Evolutionary conservation across 2,113 vertebrate species (phyloP).

Genomic region (Gymnobelideus leadbeateri): DNA sequence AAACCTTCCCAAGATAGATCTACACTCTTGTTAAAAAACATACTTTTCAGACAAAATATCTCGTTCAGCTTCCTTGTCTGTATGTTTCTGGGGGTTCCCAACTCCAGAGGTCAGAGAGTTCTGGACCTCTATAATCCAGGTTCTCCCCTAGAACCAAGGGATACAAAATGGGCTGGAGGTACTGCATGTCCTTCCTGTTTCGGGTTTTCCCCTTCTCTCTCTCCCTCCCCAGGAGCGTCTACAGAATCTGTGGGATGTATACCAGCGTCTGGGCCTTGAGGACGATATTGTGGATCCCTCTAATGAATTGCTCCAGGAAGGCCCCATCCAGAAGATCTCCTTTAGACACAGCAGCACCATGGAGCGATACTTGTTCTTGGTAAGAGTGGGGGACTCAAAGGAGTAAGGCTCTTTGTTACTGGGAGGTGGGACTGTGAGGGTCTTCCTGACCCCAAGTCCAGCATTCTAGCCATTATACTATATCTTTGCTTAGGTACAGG

Average conservation of each 20-base stretch:
- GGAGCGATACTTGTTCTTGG: constrained; percentile 88
- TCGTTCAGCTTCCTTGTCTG: background rate
- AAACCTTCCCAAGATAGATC: background rate
- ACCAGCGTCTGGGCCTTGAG: constrained; percentile 86
- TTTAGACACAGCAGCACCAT: constrained; percentile 81
- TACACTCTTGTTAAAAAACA: background rate
- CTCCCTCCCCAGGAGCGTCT: constrained; percentile 81
- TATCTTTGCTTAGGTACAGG: background rate
- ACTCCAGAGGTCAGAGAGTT: background rate
- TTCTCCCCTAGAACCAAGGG: background rate
- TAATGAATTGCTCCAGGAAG: constrained; percentile 86
- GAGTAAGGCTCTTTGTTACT: background rate
- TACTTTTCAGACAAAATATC: background rate
- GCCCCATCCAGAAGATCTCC: constrained; percentile 86
- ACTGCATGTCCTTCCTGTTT: background rate
- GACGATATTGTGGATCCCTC: constrained; percentile 86
- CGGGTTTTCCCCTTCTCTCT: background rate
- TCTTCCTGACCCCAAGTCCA: background rate
- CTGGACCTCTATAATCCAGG: no score
- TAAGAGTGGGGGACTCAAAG: constrained; percentile 43
- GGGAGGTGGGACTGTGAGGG: background rate
- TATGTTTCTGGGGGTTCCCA: background rate
- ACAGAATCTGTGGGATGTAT: constrained; percentile 87
- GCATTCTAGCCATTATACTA: background rate
- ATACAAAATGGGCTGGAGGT: background rate